Base-by-base conservation (phyloP, 23 tunicate species). In the Corella eumyota region DNA sequence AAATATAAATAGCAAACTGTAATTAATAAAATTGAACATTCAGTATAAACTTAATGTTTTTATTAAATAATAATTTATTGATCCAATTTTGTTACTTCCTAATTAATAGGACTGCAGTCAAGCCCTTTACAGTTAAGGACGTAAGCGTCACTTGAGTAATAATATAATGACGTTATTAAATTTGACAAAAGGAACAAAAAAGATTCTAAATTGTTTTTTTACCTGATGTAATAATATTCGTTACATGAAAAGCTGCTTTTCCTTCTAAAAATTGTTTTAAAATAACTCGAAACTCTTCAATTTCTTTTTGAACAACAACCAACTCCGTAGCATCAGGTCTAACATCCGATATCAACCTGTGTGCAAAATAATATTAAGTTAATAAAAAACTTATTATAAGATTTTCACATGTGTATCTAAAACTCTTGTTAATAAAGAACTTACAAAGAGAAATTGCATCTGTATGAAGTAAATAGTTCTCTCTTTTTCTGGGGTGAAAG, bases 361-460 rank as follows among this genome's bases (percentile, higher is more conserved):
- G 57, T 9, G 11, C n/a, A n/a, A n/a, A n/a, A n/a, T n/a, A n/a
- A n/a, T n/a, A n/a, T n/a, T n/a, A n/a, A n/a, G n/a, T n/a, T n/a
- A n/a, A n/a, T n/a, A n/a, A 62, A 70, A 33, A 0, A 55, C 25
- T 24, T 24, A 28, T 6, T 13, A 28, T 11, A 60, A 20, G 20
- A 20, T 54, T 54, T 54, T 54, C 11, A 11, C 15, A 44, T 44
- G 48, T 11, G 48, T 11, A 11, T 44, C 15, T 15, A 44, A 44
- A 44, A 44, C 15, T 15, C 11, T 11, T 11, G 48, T 11, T 44
- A 15, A 11, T 44, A 44, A 44, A 44, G 15, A 51, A 68, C 94
- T 75, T 47, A 84, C 94, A 69, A 29, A 32, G 75, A 67, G 62
- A 84, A 63, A 49, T 84, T 64, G 25, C 75, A 78, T 50, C 83